These are phyloP conservation scores for Cisticola juncidis DNA, from an alignment of 2,113 vertebrate species.

Conservation along the genomic window DNA sequence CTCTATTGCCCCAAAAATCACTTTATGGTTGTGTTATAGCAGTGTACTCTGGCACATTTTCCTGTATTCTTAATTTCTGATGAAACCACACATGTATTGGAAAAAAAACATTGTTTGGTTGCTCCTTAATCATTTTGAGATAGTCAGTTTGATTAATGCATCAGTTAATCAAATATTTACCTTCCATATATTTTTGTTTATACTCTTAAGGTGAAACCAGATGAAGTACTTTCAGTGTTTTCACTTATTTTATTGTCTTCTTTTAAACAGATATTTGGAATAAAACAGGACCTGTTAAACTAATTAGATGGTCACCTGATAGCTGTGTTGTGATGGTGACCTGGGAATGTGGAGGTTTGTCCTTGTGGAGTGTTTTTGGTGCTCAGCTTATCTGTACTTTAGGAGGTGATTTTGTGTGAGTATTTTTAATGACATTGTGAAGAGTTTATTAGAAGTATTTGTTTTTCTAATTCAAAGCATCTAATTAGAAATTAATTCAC, in stretches of 20 bases:
- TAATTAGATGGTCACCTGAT: conserved; percentile 96
- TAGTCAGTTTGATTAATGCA: not conserved
- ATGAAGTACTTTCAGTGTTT: not conserved
- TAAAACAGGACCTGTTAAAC: conserved; percentile 94
- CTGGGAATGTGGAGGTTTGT: conserved; percentile 94
- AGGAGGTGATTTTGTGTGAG: conserved; percentile 96
- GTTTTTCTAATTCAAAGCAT: not conserved
- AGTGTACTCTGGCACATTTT: not conserved
- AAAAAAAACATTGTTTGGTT: not conserved
- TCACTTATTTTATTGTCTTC: not conserved
- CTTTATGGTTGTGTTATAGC: not conserved
- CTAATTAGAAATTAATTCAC: not conserved
- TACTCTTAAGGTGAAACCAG: not conserved
- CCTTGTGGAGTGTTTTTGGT: conserved; percentile 97
- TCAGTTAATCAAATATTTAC: not conserved
- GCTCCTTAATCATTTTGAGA: not conserved
- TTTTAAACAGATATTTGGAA: conserved; percentile 91
- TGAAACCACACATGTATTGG: not conserved
- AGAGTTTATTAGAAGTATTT: not conserved
- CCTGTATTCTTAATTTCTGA: not conserved
- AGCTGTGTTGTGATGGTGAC: conserved; percentile 94
- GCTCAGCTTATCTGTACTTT: conserved; percentile 98
- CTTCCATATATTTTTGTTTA: not conserved
- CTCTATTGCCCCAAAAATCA: not conserved
- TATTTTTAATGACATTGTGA: conserved; percentile 34